Evolutionary conservation across 2,888 invertebrate genomes (phyloP), one percentile per base, ranked within the genome.

Genomic region (Leptogaster cylindrica): DNA sequence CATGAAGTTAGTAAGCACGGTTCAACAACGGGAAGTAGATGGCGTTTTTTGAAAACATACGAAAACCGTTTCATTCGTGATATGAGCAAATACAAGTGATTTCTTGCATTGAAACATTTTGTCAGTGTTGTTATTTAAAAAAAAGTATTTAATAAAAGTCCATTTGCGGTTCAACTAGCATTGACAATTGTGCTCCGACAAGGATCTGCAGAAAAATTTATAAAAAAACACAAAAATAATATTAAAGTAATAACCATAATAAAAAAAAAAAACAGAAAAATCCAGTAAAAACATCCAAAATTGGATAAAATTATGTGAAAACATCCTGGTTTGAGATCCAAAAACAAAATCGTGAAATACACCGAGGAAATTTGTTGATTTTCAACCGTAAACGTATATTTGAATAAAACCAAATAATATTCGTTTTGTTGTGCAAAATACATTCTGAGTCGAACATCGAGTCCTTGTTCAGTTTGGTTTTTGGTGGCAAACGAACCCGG

Each of bases 21-120:
- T 48, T 8, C 23, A 48, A 39, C 14, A 44, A 61, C 61, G 61
- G 61, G 44, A 61, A 61, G 61, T 61, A 61, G 61, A 61, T 61
- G 61, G 61, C 61, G 61, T 44, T 61, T 61, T 12, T n/a, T 8
- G n/a, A n/a, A n/a, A n/a, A n/a, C n/a, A n/a, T n/a, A 44, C 28
- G 18, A 8, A 28, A 41, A 23, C 28, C 61, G 44, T 27, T 44
- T 61, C 16, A 44, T n/a, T 61, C 44, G 44, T 44, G 28, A 10
- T 10, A 12, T 12, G 7, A 41, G 14, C n/a, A 61, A 48, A 48
- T 25, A 25, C 20, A 48, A 48, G 27, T 25, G 1, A 23, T 48
- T 25, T n/a, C 27, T 48, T 48, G 48, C 27, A 25, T 48, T 6
- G 23, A 4, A 25, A 25, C 23, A 23, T 25, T 25, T 48, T 48